Evolutionary conservation across 2,113 vertebrate species (phyloP), one percentile per base, ranked within the genome.

Genomic region (Microtus richardsoni): DNA sequence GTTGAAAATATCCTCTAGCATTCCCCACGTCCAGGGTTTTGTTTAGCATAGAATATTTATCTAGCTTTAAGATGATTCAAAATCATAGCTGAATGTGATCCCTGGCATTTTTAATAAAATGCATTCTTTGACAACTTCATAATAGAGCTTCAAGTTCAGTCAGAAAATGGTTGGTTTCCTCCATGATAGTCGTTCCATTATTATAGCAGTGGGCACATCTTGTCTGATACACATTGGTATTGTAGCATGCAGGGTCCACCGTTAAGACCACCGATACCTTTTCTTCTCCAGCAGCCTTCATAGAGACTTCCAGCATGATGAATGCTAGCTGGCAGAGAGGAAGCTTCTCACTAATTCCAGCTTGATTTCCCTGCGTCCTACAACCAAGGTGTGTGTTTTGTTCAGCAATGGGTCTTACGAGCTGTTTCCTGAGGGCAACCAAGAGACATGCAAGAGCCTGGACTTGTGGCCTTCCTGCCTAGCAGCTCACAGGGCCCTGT

Each of bases 1-100:
- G 77, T 92, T 33, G 91, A 95, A 91, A 89, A n/a, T 95, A 86
- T 88, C 58, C 60, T 26, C n/a, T 28, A 1, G 66, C 11, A 54
- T 79, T 39, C n/a, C 7, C n/a, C 71, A 73, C 9, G 11, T 22
- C 71, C 21, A 19, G 22, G 21, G 0, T 73, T 54, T 54, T 79
- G 28, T 52, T 79, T 79, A 17, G 47, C 17, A 21, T 36, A 36
- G 77, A 36, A 54, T 54, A 79, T 13, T 52, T 33, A 79, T 79
- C 30, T 54, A 47, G 8, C 26, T 79, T 36, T 54, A 52, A 79
- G 77, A 79, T 49, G 2, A 79, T 79, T 79, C 28, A 36, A 11
- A 79, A 49, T 54, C 54, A 11, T 22, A 54, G 8, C 28, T 36
- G 9, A 49, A 49, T 47, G 49, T 79, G 77, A 7, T 52, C 30